These are phyloP conservation scores for Papilio protenor DNA, from an alignment of 2,888 invertebrate species.

Conservation along the genomic window DNA sequence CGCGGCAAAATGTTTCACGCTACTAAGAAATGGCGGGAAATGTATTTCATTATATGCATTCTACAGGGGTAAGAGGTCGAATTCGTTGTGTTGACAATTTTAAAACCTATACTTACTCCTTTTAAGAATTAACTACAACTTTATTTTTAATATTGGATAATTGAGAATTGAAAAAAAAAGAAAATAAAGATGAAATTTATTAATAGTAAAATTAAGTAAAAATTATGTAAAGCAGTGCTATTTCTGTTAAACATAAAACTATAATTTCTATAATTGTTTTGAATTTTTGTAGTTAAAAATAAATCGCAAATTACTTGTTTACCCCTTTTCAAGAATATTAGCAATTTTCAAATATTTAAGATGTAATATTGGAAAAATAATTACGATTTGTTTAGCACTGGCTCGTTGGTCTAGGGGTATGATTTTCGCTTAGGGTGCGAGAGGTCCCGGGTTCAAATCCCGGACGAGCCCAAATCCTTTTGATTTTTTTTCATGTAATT, in stretches of 20 bases:
- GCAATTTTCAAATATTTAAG: not conserved
- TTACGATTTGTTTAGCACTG: slow-evolving; percentile 30
- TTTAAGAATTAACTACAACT: no score
- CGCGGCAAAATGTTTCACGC: slow-evolving; percentile 34
- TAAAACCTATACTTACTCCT: no score
- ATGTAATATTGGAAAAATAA: not conserved
- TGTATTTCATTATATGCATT: slow-evolving; percentile 23
- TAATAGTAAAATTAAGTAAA: no score
- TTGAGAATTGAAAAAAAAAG: no score
- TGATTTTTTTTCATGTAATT: not conserved
- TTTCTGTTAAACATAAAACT: no score
- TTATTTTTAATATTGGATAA: no score
- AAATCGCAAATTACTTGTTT: not conserved
- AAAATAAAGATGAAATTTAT: no score
- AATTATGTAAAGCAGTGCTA: no score
- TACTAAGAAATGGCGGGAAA: slow-evolving; percentile 33
- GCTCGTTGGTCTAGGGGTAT: slow-evolving; percentile 84
- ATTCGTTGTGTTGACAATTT: no score
- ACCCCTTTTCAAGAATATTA: not conserved
- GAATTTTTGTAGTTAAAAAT: not conserved
- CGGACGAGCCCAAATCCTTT: slow-evolving; percentile 42
- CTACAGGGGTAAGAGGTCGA: not conserved
- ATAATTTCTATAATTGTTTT: no score
- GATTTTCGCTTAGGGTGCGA: slow-evolving; percentile 84
- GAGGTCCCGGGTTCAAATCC: slow-evolving; percentile 71